Percentiles rank a stretch among this genome's conserved stretches.
Conservation (phyloP, 53 echinoderm and acorn worm species). For the Apostichopus leukothele region DNA sequence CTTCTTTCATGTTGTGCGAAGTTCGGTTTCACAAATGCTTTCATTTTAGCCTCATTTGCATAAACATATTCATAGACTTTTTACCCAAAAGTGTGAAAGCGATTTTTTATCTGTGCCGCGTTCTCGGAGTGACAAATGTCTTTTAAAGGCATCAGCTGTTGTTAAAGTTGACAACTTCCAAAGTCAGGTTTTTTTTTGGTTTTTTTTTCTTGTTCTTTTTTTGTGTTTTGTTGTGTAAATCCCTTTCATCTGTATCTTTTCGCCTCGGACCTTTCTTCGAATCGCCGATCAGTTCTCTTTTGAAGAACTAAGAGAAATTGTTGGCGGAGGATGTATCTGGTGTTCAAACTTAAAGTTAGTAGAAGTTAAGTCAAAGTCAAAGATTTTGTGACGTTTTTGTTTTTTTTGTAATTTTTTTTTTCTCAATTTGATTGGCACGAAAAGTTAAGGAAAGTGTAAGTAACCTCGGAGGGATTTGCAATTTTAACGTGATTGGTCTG, state of each 20-base stretch:
- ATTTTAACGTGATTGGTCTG: too few species aligned
- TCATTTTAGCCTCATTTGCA: slow-evolving; percentile 34
- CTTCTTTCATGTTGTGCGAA: slow-evolving; percentile 40
- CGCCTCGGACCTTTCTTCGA: neutral
- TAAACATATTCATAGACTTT: slow-evolving; percentile 50
- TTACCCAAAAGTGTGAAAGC: slow-evolving; percentile 30
- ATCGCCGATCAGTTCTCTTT: neutral
- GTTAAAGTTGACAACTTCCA: slow-evolving; percentile 38
- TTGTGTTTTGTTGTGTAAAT: neutral
- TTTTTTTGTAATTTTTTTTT: too few species aligned
- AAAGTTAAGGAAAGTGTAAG: too few species aligned
- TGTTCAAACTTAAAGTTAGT: too few species aligned
- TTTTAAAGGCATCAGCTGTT: slow-evolving; percentile 45
- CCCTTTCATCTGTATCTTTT: slow-evolving; percentile 8
- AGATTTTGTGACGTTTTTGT: too few species aligned
- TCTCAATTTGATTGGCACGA: too few species aligned
- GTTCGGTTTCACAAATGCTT: slow-evolving; percentile 14
- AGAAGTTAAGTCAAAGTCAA: too few species aligned
- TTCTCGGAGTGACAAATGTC: slow-evolving; percentile 36
- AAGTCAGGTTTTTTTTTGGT: neutral
- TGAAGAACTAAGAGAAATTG: too few species aligned
- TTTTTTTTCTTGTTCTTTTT: too few species aligned
- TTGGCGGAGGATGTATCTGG: too few species aligned
- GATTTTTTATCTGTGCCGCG: slow-evolving; percentile 37
- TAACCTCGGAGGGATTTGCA: too few species aligned